Percentiles rank a stretch among this genome's conserved stretches.
Evolutionary conservation across 2,113 vertebrate species (phyloP).

Genomic region (Eptesicus fuscus): DNA sequence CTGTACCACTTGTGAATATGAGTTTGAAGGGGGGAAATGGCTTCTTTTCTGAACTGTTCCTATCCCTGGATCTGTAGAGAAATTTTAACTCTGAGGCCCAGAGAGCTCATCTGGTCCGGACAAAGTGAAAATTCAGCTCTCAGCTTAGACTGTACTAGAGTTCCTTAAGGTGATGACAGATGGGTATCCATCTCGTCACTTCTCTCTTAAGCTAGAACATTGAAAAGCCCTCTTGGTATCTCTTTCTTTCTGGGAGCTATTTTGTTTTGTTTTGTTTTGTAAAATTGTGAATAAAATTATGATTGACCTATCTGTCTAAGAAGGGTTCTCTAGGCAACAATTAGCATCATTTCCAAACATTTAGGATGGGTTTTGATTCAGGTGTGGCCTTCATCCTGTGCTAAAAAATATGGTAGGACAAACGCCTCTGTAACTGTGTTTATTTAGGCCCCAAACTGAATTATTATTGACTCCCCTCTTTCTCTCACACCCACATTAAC

Average conservation of each 20-base stretch:
- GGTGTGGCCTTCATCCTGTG: neutral
- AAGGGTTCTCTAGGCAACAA: neutral
- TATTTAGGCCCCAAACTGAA: neutral
- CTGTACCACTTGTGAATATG: slow-evolving; percentile 60
- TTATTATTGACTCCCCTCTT: neutral
- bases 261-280: neutral
- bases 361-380: neutral
- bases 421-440: neutral
- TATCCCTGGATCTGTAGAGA: neutral
- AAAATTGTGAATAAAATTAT: neutral
- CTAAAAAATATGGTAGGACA: neutral
- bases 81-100: neutral
- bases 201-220: neutral
- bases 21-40: slow-evolving; percentile 12
- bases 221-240: neutral
- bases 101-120: neutral
- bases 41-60: slow-evolving; percentile 28
- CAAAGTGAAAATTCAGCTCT: neutral
- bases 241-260: neutral
- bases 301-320: neutral
- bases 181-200: neutral
- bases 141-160: slow-evolving; percentile 5
- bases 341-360: neutral
- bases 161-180: neutral
- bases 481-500: neutral